Evolutionary conservation across 2,797 vertebrate genomes (phyloP).

Genomic region (Macroramphosus scolopax): DNA sequence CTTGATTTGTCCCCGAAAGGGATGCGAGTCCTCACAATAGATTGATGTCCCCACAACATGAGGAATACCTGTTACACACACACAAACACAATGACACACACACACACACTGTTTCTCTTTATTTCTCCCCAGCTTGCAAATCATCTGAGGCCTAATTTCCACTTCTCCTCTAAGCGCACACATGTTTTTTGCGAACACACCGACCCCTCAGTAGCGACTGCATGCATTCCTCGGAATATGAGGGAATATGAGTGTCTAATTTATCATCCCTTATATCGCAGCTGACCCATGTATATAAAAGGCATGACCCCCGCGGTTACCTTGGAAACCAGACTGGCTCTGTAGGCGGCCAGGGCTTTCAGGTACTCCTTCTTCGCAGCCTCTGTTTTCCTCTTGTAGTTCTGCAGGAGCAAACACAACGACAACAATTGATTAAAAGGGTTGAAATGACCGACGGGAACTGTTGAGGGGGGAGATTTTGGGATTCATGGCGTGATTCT

Average conservation of each 20-base stretch:
- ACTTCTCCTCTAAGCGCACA: conserved; percentile 60
- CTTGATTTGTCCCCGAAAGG: too few species aligned
- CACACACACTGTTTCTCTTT: too few species aligned
- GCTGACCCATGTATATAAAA: conserved; percentile 82
- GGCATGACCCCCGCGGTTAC: conserved; percentile 80
- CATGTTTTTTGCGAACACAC: too few species aligned
- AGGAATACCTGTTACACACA: too few species aligned
- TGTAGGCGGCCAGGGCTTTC: conserved; percentile 97
- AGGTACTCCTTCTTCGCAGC: conserved; percentile 99
- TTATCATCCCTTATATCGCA: conserved; percentile 76
- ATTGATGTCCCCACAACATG: too few species aligned
- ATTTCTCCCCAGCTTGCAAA: too few species aligned
- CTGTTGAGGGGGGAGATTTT: conserved; percentile 46
- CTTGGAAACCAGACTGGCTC: conserved; percentile 99
- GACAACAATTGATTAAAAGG: conserved; percentile 62
- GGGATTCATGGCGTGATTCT: conserved; percentile 36
- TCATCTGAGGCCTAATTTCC: conserved; percentile 66
- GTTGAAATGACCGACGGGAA: conserved; percentile 46
- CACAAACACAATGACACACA: too few species aligned
- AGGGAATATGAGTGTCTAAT: conserved; percentile 66
- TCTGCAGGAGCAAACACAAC: conserved; percentile 82
- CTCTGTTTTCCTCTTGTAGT: conserved; percentile 99
- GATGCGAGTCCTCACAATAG: too few species aligned
- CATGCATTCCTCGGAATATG: conserved; percentile 61
- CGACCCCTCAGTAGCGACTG: too few species aligned